These are phyloP conservation scores for Dromas ardeola DNA, from an alignment of 2,113 vertebrate species.

Conservation along the genomic window DNA sequence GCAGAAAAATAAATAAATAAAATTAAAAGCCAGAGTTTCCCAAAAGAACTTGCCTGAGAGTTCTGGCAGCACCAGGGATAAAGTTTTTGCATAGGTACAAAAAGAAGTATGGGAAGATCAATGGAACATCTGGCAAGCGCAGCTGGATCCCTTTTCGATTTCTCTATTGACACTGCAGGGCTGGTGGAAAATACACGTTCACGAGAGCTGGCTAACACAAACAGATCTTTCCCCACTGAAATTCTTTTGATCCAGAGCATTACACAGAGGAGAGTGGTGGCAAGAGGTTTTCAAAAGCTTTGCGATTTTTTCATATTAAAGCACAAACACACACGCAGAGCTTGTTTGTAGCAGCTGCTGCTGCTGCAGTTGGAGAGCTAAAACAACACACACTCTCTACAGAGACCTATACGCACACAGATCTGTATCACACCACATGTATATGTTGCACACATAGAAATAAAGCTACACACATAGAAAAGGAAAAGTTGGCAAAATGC, in stretches of 20 bases:
- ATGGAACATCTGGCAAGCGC: constrained; percentile 53
- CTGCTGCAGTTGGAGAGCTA: constrained; percentile 12
- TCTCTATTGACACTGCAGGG: constrained; percentile 15
- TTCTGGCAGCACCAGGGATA: constrained; percentile 16
- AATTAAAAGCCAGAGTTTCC: constrained; percentile 1
- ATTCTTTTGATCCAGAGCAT: constrained; percentile 14
- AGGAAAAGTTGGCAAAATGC: constrained; percentile 65
- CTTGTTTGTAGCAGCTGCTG: not conserved
- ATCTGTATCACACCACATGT: not conserved
- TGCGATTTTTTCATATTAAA: not conserved
- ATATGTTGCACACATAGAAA: not conserved
- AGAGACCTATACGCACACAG: not conserved
- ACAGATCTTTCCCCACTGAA: not conserved
- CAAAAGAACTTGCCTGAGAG: constrained; percentile 8
- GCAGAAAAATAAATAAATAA: not conserved
- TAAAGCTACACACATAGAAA: not conserved
- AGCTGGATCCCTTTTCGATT: constrained; percentile 43
- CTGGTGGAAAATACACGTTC: not conserved
- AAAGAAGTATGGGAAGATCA: constrained; percentile 8
- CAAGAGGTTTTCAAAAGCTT: not conserved
- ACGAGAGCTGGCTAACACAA: not conserved
- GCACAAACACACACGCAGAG: not conserved
- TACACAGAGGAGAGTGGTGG: not conserved
- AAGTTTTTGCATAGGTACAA: constrained; percentile 53
- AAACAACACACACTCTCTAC: not conserved